These are phyloP conservation scores for Temnopleurus reevesii DNA, from an alignment of 53 echinoderm and acorn worm genomes.

Conservation along the genomic window DNA sequence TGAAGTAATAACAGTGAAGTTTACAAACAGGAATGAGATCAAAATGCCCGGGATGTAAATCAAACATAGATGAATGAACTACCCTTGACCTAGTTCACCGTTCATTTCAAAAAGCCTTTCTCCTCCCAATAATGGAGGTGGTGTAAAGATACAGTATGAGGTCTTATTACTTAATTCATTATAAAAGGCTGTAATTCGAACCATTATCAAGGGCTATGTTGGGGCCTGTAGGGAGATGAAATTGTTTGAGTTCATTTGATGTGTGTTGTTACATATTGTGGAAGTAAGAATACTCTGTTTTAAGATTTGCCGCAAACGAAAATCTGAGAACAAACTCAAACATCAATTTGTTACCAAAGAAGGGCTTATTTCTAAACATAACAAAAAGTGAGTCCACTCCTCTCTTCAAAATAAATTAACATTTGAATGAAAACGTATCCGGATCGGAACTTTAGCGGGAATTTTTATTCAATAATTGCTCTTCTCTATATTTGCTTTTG, in stretches of 20 bases:
- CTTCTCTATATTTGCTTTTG: no score
- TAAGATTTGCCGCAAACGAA: background rate
- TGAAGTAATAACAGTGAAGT: background rate
- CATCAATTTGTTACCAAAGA: background rate
- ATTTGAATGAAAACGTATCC: no score
- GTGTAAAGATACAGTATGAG: background rate
- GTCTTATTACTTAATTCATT: slow-evolving; percentile 36
- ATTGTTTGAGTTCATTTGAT: background rate
- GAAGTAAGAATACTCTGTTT: background rate
- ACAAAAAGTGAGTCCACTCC: background rate
- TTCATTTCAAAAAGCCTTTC: slow-evolving; percentile 16
- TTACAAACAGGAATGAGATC: slow-evolving; percentile 17
- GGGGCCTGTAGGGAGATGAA: no score
- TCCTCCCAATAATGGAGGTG: slow-evolving; percentile 1
- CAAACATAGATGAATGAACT: slow-evolving; percentile 18
- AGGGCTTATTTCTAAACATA: background rate
- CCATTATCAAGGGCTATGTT: background rate
- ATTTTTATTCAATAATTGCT: no score
- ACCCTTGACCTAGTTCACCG: slow-evolving; percentile 19
- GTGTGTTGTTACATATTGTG: background rate
- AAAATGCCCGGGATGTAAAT: slow-evolving; percentile 23
- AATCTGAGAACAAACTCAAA: background rate
- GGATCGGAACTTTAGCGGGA: no score
- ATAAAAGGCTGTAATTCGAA: slow-evolving; percentile 30
- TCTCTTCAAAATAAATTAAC: no score